phyloP scores from a whole-genome alignment of 2,113 vertebrate species.

The Crotalus tigris region DNA sequence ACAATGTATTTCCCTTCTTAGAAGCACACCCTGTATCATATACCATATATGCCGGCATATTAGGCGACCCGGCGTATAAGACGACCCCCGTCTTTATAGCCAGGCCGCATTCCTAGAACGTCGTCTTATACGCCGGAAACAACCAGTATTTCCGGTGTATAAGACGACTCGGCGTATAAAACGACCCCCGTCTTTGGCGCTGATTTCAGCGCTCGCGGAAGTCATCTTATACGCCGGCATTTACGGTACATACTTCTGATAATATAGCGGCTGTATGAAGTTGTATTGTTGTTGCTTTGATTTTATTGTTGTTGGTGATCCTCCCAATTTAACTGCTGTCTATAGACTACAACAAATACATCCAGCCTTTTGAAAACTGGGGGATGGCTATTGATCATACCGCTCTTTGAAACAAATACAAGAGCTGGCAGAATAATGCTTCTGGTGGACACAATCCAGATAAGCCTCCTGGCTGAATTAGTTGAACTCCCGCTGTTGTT shows the following conservation, averaged over 20 bases:
- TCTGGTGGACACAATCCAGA: background rate
- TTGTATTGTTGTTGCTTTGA: background rate
- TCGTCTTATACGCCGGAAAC: too few species aligned
- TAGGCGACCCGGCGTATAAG: too few species aligned
- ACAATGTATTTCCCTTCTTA: background rate
- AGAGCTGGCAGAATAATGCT: background rate
- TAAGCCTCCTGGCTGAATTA: background rate
- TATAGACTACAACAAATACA: background rate
- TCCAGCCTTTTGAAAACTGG: background rate
- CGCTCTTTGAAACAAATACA: constrained; percentile 29
- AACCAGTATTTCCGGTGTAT: too few species aligned
- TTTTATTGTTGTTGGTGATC: background rate
- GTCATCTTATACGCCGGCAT: too few species aligned
- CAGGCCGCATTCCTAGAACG: too few species aligned
- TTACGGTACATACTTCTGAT: background rate
- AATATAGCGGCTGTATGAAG: background rate
- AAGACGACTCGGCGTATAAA: too few species aligned
- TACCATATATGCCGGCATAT: too few species aligned
- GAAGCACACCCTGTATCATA: background rate
- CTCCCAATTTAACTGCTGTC: background rate
- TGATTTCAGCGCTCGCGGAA: too few species aligned
- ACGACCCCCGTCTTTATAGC: too few species aligned
- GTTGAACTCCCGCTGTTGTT: background rate
- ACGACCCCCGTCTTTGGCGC: too few species aligned
- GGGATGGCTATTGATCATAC: constrained; percentile 58